Percentiles rank a stretch among this genome's conserved stretches.
Conservation (phyloP, 1,140 invertebrate species). For the Philotrypesis tridentata region DNA sequence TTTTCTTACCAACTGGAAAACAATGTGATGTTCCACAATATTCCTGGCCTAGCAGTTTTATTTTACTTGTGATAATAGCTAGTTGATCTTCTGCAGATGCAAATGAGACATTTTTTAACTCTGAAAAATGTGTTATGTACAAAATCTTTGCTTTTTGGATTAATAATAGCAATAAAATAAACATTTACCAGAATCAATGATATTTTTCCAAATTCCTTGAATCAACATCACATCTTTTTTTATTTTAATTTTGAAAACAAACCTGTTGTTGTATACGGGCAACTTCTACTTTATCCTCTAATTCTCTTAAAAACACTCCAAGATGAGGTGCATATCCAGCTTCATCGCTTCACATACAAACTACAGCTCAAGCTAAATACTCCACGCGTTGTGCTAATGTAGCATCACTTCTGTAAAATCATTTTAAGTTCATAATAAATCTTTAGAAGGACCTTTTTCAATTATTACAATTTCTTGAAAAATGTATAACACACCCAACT, state of each 20-base stretch:
- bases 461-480: too few relatives aligned
- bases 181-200: constrained; percentile 77
- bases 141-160: constrained; percentile 3
- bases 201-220: constrained; percentile 87
- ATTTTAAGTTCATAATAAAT: constrained; percentile 20
- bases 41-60: constrained; percentile 82
- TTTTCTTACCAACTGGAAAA: constrained; percentile 80
- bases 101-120: constrained; percentile 63
- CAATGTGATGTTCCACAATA: constrained; percentile 83
- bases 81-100: constrained; percentile 78
- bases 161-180: neutral
- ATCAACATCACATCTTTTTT: constrained; percentile 81
- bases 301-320: constrained; percentile 90
- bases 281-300: constrained; percentile 96
- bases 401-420: constrained; percentile 75
- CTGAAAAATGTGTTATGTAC: constrained; percentile 53
- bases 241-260: constrained; percentile 28
- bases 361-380: constrained; percentile 94
- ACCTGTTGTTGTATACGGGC: constrained; percentile 84
- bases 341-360: constrained; percentile 93
- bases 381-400: constrained; percentile 85
- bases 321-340: constrained; percentile 83
- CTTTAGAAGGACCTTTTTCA: too few relatives aligned
- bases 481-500: constrained; percentile 82
- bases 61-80: constrained; percentile 81